Conservation (phyloP, 2,888 invertebrate genomes). For the Synergus umbraculus region DNA sequence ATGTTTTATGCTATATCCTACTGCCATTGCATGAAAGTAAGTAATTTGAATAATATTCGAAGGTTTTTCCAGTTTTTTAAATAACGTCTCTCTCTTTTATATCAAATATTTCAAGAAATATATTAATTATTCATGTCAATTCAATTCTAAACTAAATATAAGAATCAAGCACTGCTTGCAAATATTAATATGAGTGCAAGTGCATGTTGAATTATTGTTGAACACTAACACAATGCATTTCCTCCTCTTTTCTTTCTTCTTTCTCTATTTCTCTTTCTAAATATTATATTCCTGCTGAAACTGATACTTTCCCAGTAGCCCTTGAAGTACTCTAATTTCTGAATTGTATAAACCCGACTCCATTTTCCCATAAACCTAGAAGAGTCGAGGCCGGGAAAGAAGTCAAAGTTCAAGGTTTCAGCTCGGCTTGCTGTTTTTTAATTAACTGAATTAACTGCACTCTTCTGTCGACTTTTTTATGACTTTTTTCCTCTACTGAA, state of each 20-base stretch:
- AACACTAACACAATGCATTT: background rate
- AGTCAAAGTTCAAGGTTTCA: slow-evolving; percentile 32
- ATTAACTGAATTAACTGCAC: slow-evolving; percentile 6
- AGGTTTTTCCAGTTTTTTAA: no score
- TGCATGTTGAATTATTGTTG: slow-evolving; percentile 1
- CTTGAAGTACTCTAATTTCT: slow-evolving; percentile 5
- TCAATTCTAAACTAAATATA: background rate
- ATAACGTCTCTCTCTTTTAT: no score
- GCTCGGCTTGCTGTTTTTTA: slow-evolving; percentile 5
- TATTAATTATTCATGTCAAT: no score
- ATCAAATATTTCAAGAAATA: no score
- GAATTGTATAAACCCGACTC: slow-evolving; percentile 1
- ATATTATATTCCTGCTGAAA: background rate
- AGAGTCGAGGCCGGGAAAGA: slow-evolving; percentile 21
- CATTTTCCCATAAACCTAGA: slow-evolving; percentile 24
- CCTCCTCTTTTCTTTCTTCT: background rate
- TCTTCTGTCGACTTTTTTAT: background rate
- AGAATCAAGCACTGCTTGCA: background rate
- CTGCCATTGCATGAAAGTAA: no score
- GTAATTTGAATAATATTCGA: no score
- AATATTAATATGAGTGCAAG: slow-evolving; percentile 20
- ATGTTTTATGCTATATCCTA: no score
- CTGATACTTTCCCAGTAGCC: background rate
- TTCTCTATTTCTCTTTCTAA: background rate
- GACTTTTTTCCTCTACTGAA: slow-evolving; percentile 16